Base-by-base conservation (phyloP, 2,797 vertebrate species). In the Varecia variegata region DNA sequence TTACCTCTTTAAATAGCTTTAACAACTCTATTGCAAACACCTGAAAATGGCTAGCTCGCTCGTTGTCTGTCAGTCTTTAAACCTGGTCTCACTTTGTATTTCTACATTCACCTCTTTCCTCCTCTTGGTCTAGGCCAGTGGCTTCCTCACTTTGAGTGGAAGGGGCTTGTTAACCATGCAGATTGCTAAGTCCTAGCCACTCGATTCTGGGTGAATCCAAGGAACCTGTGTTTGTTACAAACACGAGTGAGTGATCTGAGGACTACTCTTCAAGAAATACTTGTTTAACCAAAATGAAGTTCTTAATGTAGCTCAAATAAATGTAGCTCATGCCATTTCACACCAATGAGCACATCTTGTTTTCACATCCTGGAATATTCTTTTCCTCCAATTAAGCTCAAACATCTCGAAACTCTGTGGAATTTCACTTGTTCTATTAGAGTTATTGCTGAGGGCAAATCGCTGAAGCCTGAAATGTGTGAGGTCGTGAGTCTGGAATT, bases 341-440 rank as follows among this genome's bases (percentile, higher is more conserved):
- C 32, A 73, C 21, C 60, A 40, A 25, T 38, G 38, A 88, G 8
- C 38, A 77, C 10, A 12, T 15, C 52, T 21, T 25, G 30, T 81
- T 95, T 93, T 90, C 12, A 52, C 50, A 70, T 87, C 40, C 45
- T 87, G 38, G 14, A 95, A 90, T 94, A 76, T 65, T 80, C 54
- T 91, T 93, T 96, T 90, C 32, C 30, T 68, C 20, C 25, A 93
- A 5, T 77, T 30, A 84, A 92, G 54, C 45, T 88, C 43, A 87
- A 76, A 76, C 70, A 23, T 96, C 38, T 95, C 58, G 17, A 81
- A 80, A 81, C n/a, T 86, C 47, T 52, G 21, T 60, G 5, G 56
- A 32, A 30, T 65, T 94, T 84, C 88, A 74, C 71, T 95, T 88
- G 92, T 43, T 81, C 65, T 50, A 45, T 65, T 45, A 83, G 38